phyloP scores from a whole-genome alignment of 2,113 vertebrate genomes.

The Illadopsis cleaveri region DNA sequence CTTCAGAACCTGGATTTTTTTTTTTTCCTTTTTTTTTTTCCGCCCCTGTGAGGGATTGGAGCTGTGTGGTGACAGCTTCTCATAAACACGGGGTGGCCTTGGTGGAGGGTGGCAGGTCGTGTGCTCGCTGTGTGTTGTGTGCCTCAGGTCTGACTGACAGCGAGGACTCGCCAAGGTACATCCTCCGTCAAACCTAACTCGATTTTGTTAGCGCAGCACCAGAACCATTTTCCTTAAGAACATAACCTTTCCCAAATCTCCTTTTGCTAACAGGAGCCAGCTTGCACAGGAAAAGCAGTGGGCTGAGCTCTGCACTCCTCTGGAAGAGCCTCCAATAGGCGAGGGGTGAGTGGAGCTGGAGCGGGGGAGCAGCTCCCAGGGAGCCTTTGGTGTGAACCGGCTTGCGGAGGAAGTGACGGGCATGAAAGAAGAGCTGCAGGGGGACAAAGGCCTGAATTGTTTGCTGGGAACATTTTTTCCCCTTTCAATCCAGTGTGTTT shows the following conservation, averaged over 20 bases:
- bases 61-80: background rate
- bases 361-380: background rate
- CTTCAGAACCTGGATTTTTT: slow-evolving; percentile 52
- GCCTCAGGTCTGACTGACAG: slow-evolving; percentile 54
- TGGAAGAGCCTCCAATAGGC: background rate
- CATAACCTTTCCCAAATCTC: background rate
- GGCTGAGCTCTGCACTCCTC: background rate
- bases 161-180: slow-evolving; percentile 49
- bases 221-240: slow-evolving; percentile 13
- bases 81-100: background rate
- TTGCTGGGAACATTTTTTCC: background rate
- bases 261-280: background rate
- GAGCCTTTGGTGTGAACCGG: background rate
- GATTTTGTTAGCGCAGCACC: background rate
- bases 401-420: fast-evolving
- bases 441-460: background rate
- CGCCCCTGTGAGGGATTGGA: background rate
- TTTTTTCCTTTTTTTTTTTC: background rate
- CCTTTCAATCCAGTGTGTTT: background rate
- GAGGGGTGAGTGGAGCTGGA: background rate
- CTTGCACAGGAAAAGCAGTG: background rate
- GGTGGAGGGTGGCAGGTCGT: background rate
- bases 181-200: slow-evolving; percentile 46
- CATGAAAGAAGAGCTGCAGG: background rate
- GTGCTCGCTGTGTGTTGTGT: background rate